These are phyloP conservation scores for Tyria jacobaeae DNA, from an alignment of 2,888 invertebrate genomes.

Conservation along the genomic window DNA sequence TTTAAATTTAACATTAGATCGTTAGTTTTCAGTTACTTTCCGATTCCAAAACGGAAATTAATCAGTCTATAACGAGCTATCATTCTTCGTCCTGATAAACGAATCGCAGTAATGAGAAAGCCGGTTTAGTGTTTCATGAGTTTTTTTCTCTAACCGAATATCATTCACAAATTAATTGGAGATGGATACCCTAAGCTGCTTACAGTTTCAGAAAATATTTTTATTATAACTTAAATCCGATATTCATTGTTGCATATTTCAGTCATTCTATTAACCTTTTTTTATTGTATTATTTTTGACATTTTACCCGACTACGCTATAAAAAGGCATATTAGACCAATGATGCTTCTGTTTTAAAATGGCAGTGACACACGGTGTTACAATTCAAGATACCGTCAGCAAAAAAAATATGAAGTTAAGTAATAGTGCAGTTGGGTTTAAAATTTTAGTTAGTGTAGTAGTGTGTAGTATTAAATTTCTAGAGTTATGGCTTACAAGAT, in stretches of 20 bases:
- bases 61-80: conserved; percentile 66
- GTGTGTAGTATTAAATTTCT: no score
- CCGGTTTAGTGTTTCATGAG: conserved; percentile 51
- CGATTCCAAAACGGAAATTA: conserved; percentile 51
- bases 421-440: no score
- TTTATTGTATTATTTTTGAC: neutral
- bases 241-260: conserved; percentile 38
- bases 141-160: conserved; percentile 56
- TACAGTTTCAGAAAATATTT: conserved; percentile 45
- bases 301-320: neutral
- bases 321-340: no score
- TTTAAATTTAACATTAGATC: conserved; percentile 31
- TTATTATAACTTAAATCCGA: conserved; percentile 39
- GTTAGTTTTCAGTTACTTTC: conserved; percentile 46
- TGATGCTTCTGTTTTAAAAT: no score
- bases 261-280: conserved; percentile 22
- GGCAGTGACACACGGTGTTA: no score
- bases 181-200: conserved; percentile 53
- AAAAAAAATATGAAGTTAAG: no score
- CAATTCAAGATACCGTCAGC: no score
- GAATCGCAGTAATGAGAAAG: conserved; percentile 62
- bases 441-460: no score
- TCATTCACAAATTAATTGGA: conserved; percentile 70
- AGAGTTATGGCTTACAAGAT: no score
- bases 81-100: conserved; percentile 53